phyloP scores from a whole-genome alignment of 2,797 vertebrate genomes.

The Argentina silus region DNA sequence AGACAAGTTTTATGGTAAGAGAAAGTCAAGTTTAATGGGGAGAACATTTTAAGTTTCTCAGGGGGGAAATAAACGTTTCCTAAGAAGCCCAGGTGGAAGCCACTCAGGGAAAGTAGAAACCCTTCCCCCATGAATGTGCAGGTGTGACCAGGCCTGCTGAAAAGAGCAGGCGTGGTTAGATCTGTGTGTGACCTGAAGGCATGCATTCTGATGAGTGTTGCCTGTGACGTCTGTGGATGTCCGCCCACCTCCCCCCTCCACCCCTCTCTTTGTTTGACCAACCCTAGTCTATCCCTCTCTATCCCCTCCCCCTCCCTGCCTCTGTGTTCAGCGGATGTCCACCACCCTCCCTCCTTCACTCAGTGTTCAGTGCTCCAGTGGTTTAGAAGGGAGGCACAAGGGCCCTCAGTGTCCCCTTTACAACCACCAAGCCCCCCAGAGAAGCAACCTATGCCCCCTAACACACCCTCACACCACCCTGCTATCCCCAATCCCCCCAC shows the following conservation, averaged over 20 bases:
- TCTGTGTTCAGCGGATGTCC: slow-evolving; percentile 45
- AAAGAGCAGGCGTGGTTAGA: slow-evolving; percentile 9
- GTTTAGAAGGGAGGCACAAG: slow-evolving; percentile 79
- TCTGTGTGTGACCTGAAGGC: slow-evolving; percentile 46
- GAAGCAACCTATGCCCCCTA: slow-evolving; percentile 34
- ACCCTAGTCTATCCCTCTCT: slow-evolving; percentile 35
- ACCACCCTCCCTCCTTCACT: slow-evolving; percentile 9
- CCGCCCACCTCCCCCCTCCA: slow-evolving; percentile 65
- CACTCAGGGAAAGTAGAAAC: too few relatives aligned
- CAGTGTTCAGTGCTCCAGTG: slow-evolving; percentile 54
- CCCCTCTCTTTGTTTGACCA: slow-evolving; percentile 61
- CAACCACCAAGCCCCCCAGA: slow-evolving; percentile 69
- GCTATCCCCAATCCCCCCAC: slow-evolving; percentile 1
- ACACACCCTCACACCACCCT: slow-evolving; percentile 23
- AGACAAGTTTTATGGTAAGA: too few relatives aligned
- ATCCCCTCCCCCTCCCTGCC: slow-evolving; percentile 35
- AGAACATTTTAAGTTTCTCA: too few relatives aligned
- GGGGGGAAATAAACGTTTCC: too few relatives aligned
- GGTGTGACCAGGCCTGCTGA: slow-evolving; percentile 30
- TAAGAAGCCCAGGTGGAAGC: too few relatives aligned
- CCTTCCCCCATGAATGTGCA: background rate
- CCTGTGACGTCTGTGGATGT: slow-evolving; percentile 76
- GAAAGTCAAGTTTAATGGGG: too few relatives aligned
- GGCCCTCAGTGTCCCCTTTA: slow-evolving; percentile 81
- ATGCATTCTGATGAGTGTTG: slow-evolving; percentile 74